Percentiles rank a stretch among this genome's conserved stretches.
Evolutionary conservation across 2,797 vertebrate genomes (phyloP).

Genomic region (Danio kyathit): DNA sequence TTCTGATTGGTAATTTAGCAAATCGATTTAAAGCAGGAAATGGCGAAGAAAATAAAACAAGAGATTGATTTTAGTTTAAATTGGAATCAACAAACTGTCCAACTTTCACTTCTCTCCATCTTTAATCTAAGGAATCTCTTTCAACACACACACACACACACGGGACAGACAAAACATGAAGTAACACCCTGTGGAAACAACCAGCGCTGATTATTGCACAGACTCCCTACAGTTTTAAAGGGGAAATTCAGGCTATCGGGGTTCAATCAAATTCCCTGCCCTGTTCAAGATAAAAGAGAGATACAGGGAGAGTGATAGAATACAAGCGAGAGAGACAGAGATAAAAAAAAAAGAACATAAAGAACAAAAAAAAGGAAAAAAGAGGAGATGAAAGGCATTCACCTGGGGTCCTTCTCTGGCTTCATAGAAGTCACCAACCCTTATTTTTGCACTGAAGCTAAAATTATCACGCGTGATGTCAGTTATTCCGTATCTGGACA

Average conservation of each 20-base stretch:
- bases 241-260: conserved; percentile 54
- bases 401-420: conserved; percentile 99
- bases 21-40: conserved; percentile 16
- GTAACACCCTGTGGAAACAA: conserved; percentile 81
- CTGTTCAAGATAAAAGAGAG: conserved; percentile 59
- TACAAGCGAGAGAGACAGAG: conserved; percentile 40
- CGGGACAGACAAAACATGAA: conserved; percentile 57
- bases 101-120: conserved; percentile 10
- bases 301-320: conserved; percentile 58
- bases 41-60: not conserved
- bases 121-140: conserved; percentile 20
- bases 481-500: conserved; percentile 99
- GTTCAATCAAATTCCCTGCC: conserved; percentile 58
- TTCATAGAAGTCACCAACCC: conserved; percentile 99
- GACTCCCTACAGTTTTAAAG: conserved; percentile 73
- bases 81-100: conserved; percentile 14
- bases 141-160: conserved; percentile 19
- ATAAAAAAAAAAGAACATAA: conserved; percentile 60
- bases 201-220: conserved; percentile 79
- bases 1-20: not conserved
- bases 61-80: not conserved
- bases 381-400: conserved; percentile 88
- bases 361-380: conserved; percentile 64
- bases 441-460: conserved; percentile 99
- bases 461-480: conserved; percentile 99